Base-by-base conservation (phyloP, 1,140 invertebrate genomes). In the Agraylea sexmaculata region DNA sequence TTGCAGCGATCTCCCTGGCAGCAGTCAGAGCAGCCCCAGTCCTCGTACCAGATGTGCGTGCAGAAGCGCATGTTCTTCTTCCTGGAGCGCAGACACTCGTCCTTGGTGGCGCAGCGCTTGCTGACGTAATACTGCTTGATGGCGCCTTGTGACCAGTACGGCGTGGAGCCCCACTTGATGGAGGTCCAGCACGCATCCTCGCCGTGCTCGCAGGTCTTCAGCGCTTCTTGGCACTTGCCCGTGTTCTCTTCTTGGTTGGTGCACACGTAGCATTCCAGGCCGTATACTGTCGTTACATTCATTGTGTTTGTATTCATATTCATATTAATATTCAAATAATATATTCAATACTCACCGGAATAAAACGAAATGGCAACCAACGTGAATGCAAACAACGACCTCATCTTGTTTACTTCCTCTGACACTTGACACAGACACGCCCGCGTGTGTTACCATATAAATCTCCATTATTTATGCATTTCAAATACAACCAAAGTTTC, bases 11-110 rank as follows among this genome's bases (percentile, higher is more conserved):
- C 93, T 29, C 93, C 94, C 54, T 83, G 80, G 61, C 93, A 99
- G 63, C 93, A 99, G 61, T 97, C 92, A 1, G 85, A 84, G 69
- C 93, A 98, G 45, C 82, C 78, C 94, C 93, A 98, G 66, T 98
- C 93, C 55, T 91, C 79, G 54, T 95, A 99, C 89, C 90, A 96
- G 54, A 98, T 89, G 55, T 93, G 77, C 13, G 89, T 89, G 58
- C 93, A 98, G 45, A 75, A 70, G 10, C 69, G 64, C 74, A 87
- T 86, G 46, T 78, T 77, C 15, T 66, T 64, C 36, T 68, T 69
- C 48, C 81, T 69, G 40, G 73, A 74, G 42, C 65, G 62, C 38
- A 82, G 75, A 62, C 94, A 99, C 40, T 79, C 70, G 4, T 76
- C 71, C 57, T 80, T 80, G 8, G 78, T 83, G 11, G 87, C 77